These are phyloP conservation scores for Karalla daura DNA, from an alignment of 2,797 vertebrate genomes.

Conservation along the genomic window DNA sequence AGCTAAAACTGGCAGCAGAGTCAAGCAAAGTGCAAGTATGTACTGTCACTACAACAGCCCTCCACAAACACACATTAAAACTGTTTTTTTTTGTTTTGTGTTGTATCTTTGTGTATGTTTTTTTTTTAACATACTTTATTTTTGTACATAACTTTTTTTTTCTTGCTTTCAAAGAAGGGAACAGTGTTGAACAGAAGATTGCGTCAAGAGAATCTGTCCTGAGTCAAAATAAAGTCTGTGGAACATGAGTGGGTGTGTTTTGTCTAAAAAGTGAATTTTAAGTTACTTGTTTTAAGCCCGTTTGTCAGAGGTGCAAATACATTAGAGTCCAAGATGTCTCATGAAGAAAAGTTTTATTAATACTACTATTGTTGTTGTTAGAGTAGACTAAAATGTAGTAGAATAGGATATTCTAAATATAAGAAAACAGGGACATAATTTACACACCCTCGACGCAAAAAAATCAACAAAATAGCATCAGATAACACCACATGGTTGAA, in stretches of 20 bases:
- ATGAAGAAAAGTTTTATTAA: too few relatives aligned
- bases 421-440: too few relatives aligned
- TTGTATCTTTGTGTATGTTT: constrained; percentile 56
- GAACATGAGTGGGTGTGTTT: constrained; percentile 45
- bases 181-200: constrained; percentile 75
- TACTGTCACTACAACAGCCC: constrained; percentile 59
- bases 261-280: not conserved
- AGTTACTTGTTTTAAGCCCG: not conserved
- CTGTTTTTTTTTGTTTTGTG: constrained; percentile 34
- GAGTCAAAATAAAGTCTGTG: constrained; percentile 78
- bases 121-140: constrained; percentile 69
- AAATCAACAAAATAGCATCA: too few relatives aligned
- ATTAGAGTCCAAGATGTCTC: too few relatives aligned
- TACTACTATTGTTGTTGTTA: too few relatives aligned
- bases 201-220: constrained; percentile 63
- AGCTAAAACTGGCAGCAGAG: constrained; percentile 25
- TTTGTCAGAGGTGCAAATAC: too few relatives aligned
- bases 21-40: constrained; percentile 42
- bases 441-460: too few relatives aligned
- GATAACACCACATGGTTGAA: too few relatives aligned
- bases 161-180: constrained; percentile 75
- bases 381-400: too few relatives aligned
- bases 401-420: too few relatives aligned
- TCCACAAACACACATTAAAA: constrained; percentile 55
- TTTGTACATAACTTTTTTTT: constrained; percentile 75